These are phyloP conservation scores for Terebella lapidaria DNA, from an alignment of 2,888 invertebrate species.

Conservation along the genomic window DNA sequence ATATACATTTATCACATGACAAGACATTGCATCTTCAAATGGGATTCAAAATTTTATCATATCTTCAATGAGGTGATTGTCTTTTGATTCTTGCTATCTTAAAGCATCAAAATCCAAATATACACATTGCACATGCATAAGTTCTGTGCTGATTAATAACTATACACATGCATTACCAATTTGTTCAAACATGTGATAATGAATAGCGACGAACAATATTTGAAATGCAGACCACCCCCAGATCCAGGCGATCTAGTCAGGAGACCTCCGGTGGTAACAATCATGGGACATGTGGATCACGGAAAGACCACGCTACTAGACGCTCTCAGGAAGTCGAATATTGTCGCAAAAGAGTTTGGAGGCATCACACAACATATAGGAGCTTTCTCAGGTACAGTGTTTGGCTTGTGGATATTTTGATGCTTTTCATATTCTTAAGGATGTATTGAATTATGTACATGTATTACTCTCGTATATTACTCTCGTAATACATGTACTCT, in stretches of 20 bases:
- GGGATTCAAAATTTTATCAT: no score
- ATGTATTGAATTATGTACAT: no score
- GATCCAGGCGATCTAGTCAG: slow-evolving; percentile 62
- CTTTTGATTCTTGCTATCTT: no score
- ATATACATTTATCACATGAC: no score
- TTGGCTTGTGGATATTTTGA: slow-evolving; percentile 53
- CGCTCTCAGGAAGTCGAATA: slow-evolving; percentile 74
- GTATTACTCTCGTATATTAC: no score
- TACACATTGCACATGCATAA: neutral
- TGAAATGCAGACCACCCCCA: slow-evolving; percentile 31
- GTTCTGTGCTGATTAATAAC: no score
- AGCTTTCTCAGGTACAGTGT: slow-evolving; percentile 79
- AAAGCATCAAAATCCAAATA: no score
- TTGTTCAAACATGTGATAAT: no score
- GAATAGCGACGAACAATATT: slow-evolving; percentile 6
- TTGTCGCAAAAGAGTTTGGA: slow-evolving; percentile 90
- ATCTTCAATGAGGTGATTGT: no score
- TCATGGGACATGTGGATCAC: slow-evolving; percentile 99
- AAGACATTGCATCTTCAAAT: no score
- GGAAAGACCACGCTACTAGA: slow-evolving; percentile 97
- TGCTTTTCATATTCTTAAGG: neutral
- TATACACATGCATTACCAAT: neutral
- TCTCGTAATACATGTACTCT: no score
- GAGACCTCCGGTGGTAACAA: slow-evolving; percentile 89
- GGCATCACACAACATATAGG: slow-evolving; percentile 99